Evolutionary conservation across 2,113 vertebrate species (phyloP), one percentile per base, ranked within the genome.

Genomic region (Varanus komodoensis): DNA sequence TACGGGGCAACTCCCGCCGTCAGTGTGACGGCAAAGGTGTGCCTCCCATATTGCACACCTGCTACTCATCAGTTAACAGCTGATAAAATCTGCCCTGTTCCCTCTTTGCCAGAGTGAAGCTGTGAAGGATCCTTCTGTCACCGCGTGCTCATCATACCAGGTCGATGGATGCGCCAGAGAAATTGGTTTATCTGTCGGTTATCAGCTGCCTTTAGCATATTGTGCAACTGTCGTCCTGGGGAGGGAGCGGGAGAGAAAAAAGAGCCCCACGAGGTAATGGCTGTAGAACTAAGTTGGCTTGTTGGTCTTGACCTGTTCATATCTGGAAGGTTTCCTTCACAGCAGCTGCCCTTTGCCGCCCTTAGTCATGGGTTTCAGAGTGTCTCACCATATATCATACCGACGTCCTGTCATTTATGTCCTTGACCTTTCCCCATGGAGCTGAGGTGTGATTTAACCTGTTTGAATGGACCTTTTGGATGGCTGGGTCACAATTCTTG

Each of bases 61-160:
- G 95, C 69, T 93, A 54, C 79, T 94, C 91, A 87, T 96, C 84
- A 84, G 86, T 94, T 92, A 95, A 77, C 89, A 79, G 74, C 86
- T 0, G 52, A 96, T 97, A 96, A 92, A 85, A 95, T 94, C 96
- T 96, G 90, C 83, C 81, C 91, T 95, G 91, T 94, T 87, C 92
- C 96, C 83, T 94, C 85, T 92, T 92, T 8, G 4, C 52, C 92
- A 90, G 93, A 67, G 78, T 80, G 71, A 80, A 95, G 93, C 83
- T 86, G 92, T 93, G 89, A 87, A 91, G 90, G 32, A 81, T 95
- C 54, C 32, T 92, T 92, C 78, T 94, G 89, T 95, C 93, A 93
- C 86, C 90, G 84, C 75, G 91, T 85, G 61, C 93, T 95, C 94
- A 67, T 44, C 84, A 57, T 87, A 77, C 67, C 50, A 82, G 29